phyloP scores from a whole-genome alignment of 2,888 invertebrate species.

The Dusona sp. region DNA sequence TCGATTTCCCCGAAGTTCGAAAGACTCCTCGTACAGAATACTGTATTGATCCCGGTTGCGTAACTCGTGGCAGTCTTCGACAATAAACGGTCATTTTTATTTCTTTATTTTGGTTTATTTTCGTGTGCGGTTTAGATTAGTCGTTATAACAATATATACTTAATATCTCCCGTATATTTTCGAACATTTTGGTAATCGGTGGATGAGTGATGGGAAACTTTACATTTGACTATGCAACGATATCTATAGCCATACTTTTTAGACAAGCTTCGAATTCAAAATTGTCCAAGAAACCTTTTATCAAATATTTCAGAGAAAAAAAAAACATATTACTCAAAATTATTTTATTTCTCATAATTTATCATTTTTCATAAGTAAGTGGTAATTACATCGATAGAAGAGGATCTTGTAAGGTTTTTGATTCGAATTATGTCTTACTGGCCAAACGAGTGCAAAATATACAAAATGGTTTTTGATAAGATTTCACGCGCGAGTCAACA shows the following conservation, averaged over 20 bases:
- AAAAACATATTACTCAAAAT: neutral
- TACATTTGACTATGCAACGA: slow-evolving; percentile 6
- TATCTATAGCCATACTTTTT: slow-evolving; percentile 18
- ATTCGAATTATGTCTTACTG: neutral
- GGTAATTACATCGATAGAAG: neutral
- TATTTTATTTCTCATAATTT: neutral
- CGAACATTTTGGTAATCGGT: slow-evolving; percentile 40
- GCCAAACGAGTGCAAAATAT: slow-evolving; percentile 17
- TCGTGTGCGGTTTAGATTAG: slow-evolving; percentile 54
- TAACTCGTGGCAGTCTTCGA: slow-evolving; percentile 74
- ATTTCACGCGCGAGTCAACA: neutral
- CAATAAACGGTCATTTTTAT: slow-evolving; percentile 64
- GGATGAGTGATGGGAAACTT: slow-evolving; percentile 12
- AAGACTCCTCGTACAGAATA: slow-evolving; percentile 70
- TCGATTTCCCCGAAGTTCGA: slow-evolving; percentile 25
- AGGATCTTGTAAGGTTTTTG: neutral
- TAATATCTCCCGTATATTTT: slow-evolving; percentile 39
- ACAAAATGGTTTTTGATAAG: neutral
- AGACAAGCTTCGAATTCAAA: slow-evolving; percentile 18
- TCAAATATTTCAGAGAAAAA: neutral
- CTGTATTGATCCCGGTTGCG: slow-evolving; percentile 80
- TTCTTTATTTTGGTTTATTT: slow-evolving; percentile 62
- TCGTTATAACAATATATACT: slow-evolving; percentile 34
- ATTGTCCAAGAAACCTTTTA: neutral
- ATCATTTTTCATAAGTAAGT: neutral